phyloP scores from a whole-genome alignment of 2,888 invertebrate genomes.

The Notodonta dromedarius region DNA sequence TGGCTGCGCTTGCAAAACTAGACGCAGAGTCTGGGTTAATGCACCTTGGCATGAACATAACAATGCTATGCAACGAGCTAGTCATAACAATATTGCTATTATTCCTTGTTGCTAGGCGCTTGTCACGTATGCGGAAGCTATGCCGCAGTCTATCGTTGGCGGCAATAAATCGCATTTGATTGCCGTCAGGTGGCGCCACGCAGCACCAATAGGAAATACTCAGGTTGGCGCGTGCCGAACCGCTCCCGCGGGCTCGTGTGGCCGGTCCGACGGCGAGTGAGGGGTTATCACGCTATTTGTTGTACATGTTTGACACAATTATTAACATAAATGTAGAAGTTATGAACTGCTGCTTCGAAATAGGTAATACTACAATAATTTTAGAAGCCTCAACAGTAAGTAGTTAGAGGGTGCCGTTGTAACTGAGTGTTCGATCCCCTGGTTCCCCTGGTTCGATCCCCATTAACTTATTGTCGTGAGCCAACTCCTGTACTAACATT shows the following conservation, averaged over 20 bases:
- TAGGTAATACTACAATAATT: too few species aligned
- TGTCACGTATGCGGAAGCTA: background rate
- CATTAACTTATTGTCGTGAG: too few species aligned
- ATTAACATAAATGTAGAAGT: too few species aligned
- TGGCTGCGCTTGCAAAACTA: background rate
- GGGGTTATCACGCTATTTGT: background rate
- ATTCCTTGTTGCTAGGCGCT: background rate
- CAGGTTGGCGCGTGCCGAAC: background rate
- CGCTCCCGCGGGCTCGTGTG: background rate
- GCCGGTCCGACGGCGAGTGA: background rate
- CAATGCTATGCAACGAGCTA: background rate
- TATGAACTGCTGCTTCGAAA: too few species aligned
- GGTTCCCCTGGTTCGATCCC: too few species aligned
- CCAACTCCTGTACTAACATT: too few species aligned
- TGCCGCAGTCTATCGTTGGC: background rate
- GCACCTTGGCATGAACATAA: background rate
- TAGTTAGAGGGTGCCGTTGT: too few species aligned
- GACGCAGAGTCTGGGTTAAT: background rate
- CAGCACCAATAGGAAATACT: background rate
- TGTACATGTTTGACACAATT: too few species aligned
- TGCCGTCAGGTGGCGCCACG: background rate
- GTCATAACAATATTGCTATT: conserved; percentile 1
- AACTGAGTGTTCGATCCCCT: too few species aligned
- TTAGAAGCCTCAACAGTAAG: too few species aligned
- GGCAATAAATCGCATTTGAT: background rate